phyloP scores from a whole-genome alignment of 2,888 invertebrate genomes.

The Aromia moschata region DNA sequence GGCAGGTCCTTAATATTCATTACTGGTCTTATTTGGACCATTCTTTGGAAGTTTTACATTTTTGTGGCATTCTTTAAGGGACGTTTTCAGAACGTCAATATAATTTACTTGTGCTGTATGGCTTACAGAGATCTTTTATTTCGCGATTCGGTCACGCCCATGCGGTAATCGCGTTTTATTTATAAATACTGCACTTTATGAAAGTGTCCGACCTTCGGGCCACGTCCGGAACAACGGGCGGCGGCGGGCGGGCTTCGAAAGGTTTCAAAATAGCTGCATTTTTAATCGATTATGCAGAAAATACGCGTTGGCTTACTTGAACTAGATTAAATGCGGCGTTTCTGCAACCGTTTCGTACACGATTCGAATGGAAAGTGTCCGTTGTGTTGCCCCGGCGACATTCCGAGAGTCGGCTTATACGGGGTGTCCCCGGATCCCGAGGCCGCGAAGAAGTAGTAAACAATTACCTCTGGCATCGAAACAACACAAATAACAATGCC shows the following conservation, averaged over 20 bases:
- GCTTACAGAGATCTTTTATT: too few species aligned
- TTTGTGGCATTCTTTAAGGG: too few species aligned
- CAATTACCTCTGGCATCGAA: too few species aligned
- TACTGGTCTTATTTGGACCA: too few species aligned
- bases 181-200: slow-evolving; percentile 12
- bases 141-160: neutral
- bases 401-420: too few species aligned
- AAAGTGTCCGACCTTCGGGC: slow-evolving; percentile 7
- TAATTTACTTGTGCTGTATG: too few species aligned
- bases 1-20: too few species aligned
- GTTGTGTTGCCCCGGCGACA: neutral
- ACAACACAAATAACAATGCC: too few species aligned
- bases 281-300: neutral
- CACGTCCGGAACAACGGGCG: slow-evolving; percentile 2
- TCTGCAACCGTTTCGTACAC: neutral
- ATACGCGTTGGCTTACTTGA: neutral
- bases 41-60: too few species aligned
- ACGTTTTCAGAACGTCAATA: too few species aligned
- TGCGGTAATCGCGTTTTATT: slow-evolving; percentile 1
- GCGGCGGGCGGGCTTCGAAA: neutral
- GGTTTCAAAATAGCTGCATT: neutral
- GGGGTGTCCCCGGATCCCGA: too few species aligned
- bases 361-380: neutral
- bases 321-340: neutral
- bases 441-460: too few species aligned